Evolutionary conservation across 2,797 vertebrate genomes (phyloP).

Genomic region (Darevskia mixta): DNA sequence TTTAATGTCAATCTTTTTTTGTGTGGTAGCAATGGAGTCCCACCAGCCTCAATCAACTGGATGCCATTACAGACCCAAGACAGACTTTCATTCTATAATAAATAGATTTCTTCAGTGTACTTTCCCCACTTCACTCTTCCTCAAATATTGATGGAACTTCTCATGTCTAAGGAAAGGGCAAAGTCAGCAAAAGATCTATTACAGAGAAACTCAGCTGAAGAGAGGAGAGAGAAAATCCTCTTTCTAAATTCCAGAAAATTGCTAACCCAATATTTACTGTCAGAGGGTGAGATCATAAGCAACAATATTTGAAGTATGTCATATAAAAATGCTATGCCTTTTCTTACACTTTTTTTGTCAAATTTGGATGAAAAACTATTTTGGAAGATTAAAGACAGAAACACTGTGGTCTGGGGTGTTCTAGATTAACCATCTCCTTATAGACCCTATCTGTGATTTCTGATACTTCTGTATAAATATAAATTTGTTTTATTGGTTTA

Average conservation of each 20-base stretch:
- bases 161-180: conserved; percentile 19
- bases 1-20: not conserved
- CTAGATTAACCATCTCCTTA: conserved; percentile 27
- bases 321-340: conserved; percentile 29
- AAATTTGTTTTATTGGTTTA: conserved; percentile 10
- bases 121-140: not conserved
- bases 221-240: not conserved
- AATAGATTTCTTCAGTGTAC: not conserved
- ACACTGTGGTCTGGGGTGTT: not conserved
- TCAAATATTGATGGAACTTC: conserved; percentile 19
- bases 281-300: conserved; percentile 10
- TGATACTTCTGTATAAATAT: conserved; percentile 19
- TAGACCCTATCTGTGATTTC: not conserved
- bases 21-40: not conserved
- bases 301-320: conserved; percentile 14
- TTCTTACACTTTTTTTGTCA: not conserved
- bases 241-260: conserved; percentile 29
- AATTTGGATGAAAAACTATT: conserved; percentile 7
- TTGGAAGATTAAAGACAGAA: conserved; percentile 24
- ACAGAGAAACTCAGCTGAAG: conserved; percentile 20
- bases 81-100: not conserved
- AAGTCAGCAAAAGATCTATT: conserved; percentile 45
- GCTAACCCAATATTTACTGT: conserved; percentile 35
- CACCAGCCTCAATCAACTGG: not conserved
- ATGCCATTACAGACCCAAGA: not conserved